Conservation (phyloP, 2,888 invertebrate species). For the Scaptomyza parva region DNA sequence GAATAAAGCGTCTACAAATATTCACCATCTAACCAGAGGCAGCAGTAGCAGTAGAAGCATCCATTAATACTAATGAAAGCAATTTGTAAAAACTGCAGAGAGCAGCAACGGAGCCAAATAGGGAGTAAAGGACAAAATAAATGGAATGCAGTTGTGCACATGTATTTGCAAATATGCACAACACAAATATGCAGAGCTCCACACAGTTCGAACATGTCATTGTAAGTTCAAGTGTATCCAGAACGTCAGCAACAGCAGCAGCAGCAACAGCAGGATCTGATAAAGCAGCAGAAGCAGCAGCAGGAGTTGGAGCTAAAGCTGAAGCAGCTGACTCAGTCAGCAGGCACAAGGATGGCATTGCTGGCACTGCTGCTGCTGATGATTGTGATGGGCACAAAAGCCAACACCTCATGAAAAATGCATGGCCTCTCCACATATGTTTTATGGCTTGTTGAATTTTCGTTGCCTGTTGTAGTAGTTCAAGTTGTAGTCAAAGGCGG, state of each 20-base stretch:
- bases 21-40: conserved; percentile 25
- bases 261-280: conserved; percentile 14
- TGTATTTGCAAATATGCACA: conserved; percentile 43
- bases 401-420: conserved; percentile 84
- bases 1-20: conserved; percentile 40
- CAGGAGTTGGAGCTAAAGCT: conserved; percentile 8
- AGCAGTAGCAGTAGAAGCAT: conserved; percentile 34
- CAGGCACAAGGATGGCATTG: conserved; percentile 19
- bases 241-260: conserved; percentile 31
- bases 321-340: conserved; percentile 44
- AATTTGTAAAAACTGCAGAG: conserved; percentile 58
- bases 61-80: conserved; percentile 76
- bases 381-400: conserved; percentile 81
- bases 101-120: not conserved
- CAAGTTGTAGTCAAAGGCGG: conserved; percentile 74
- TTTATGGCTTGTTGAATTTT: conserved; percentile 83
- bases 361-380: conserved; percentile 46
- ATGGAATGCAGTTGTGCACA: conserved; percentile 44
- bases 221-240: conserved; percentile 78
- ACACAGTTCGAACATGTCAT: conserved; percentile 72
- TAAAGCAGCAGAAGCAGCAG: conserved; percentile 7
- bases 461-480: conserved; percentile 68
- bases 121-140: conserved; percentile 26
- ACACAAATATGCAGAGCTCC: conserved; percentile 65
- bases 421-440: conserved; percentile 82